Evolutionary conservation across 2,888 invertebrate species (phyloP).

Genomic region (Linnaemya vulpina): DNA sequence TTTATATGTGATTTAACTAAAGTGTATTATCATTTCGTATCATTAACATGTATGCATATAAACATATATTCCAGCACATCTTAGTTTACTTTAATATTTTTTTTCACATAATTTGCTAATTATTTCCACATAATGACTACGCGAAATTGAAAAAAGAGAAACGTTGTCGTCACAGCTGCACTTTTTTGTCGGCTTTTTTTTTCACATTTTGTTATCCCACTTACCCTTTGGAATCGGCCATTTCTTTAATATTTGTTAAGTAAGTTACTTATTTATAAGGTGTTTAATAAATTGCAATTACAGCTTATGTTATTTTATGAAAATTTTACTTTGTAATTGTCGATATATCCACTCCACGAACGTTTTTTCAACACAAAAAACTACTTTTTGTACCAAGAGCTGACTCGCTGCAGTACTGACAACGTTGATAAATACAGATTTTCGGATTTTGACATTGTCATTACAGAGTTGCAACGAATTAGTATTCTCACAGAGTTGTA

Average conservation of each 20-base stretch:
- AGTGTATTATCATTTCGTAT: not conserved
- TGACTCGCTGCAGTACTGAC: constrained; percentile 70
- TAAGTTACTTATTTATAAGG: constrained; percentile 70
- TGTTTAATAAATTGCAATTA: constrained; percentile 66
- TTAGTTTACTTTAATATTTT: not conserved
- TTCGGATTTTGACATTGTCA: constrained; percentile 69
- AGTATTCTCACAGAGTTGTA: constrained; percentile 12
- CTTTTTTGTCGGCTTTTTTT: constrained; percentile 76
- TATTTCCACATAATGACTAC: constrained; percentile 76
- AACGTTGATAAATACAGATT: constrained; percentile 62
- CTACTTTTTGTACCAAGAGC: constrained; percentile 61
- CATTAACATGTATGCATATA: too few species aligned
- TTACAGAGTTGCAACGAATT: constrained; percentile 53
- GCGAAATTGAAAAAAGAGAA: constrained; percentile 76
- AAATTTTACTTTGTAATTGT: constrained; percentile 43
- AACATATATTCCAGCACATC: not conserved
- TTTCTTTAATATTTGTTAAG: constrained; percentile 74
- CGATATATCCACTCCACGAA: constrained; percentile 63
- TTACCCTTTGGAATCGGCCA: constrained; percentile 83
- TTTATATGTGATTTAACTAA: not conserved
- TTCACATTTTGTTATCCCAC: constrained; percentile 70
- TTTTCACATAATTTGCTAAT: constrained; percentile 41
- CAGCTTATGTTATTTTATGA: constrained; percentile 58
- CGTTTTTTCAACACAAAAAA: constrained; percentile 60
- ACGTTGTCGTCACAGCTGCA: constrained; percentile 70